phyloP scores from a whole-genome alignment of 2,888 invertebrate genomes.

The Torymus aiolomorphi region DNA sequence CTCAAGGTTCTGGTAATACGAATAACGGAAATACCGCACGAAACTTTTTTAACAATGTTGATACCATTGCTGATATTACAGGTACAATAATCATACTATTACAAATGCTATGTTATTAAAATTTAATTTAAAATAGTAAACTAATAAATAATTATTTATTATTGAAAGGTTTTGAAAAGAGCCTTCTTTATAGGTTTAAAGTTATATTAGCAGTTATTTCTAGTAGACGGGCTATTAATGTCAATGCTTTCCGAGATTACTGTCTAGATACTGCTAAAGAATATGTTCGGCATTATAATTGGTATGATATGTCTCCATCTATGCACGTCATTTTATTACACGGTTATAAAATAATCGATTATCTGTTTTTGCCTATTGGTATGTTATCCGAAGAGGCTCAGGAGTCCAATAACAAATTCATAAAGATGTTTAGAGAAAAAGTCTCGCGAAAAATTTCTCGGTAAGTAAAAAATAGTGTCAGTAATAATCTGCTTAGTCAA shows the following conservation, averaged over 20 bases:
- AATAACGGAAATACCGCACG: no score
- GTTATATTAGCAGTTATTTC: neutral
- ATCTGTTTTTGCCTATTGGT: neutral
- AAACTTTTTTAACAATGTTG: no score
- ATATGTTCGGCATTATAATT: neutral
- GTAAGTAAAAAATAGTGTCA: neutral
- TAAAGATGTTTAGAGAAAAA: neutral
- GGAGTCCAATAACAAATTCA: neutral
- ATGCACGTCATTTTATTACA: slow-evolving; percentile 2
- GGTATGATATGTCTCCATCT: neutral
- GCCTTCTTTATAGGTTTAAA: neutral
- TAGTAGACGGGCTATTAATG: neutral
- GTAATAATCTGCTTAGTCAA: no score
- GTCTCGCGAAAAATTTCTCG: neutral
- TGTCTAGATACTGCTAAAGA: neutral
- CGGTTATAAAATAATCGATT: neutral
- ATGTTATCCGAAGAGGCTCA: neutral
- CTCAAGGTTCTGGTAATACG: no score
- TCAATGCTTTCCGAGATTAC: neutral
- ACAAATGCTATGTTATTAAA: no score
- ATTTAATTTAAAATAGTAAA: no score
- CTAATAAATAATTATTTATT: no score
- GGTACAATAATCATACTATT: no score
- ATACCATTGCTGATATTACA: neutral
- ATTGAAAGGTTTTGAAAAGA: neutral